Evolutionary conservation across 2,888 invertebrate genomes (phyloP).

Genomic region (Strigamia crassipes): DNA sequence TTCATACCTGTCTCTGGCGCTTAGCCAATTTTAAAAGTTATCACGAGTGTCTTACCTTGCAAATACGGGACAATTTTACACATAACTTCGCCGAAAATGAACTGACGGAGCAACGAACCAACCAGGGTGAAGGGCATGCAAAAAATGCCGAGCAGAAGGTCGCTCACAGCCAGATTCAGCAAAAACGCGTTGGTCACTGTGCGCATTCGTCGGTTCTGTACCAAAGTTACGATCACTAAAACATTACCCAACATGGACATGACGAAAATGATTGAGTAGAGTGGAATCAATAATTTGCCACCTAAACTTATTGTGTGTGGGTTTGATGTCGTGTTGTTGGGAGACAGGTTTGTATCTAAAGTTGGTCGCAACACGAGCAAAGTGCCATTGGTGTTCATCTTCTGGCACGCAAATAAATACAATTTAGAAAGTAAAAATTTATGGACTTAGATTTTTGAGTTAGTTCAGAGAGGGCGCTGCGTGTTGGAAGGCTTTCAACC

Average conservation of each 20-base stretch:
- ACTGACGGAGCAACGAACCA: constrained; percentile 73
- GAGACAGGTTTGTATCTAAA: neutral
- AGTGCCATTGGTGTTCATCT: neutral
- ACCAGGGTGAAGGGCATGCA: constrained; percentile 83
- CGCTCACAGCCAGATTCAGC: constrained; percentile 67
- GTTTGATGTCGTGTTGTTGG: neutral
- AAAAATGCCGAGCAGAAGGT: constrained; percentile 78
- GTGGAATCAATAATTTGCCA: neutral
- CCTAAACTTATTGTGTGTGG: neutral
- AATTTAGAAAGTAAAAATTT: neutral
- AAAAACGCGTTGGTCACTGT: constrained; percentile 65
- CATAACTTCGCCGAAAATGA: constrained; percentile 76
- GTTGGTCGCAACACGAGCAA: neutral
- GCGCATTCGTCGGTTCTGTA: constrained; percentile 63
- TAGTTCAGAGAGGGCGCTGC: neutral
- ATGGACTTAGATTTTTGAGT: neutral
- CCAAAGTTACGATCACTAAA: constrained; percentile 61
- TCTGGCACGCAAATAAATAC: neutral
- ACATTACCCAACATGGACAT: constrained; percentile 58
- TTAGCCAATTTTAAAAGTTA: too few relatives aligned
- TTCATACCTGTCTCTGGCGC: too few relatives aligned
- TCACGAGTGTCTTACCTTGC: constrained; percentile 67
- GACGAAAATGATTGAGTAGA: constrained; percentile 53
- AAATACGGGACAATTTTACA: constrained; percentile 80
- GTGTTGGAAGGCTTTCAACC: too few relatives aligned